Conservation (phyloP, 2,797 vertebrate genomes). For the Mionectes olivaceus region DNA sequence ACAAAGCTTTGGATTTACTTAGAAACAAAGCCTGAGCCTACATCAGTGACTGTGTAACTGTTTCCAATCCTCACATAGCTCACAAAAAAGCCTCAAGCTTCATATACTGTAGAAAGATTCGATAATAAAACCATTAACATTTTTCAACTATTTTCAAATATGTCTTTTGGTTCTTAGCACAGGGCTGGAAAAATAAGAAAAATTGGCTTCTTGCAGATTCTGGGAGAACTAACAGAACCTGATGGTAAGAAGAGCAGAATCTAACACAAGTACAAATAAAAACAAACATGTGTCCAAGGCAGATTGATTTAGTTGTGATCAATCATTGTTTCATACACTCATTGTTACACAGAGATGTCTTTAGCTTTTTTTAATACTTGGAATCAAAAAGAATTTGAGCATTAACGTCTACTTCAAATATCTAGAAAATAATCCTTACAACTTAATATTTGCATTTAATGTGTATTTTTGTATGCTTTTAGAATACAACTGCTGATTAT, state of each 20-base stretch:
- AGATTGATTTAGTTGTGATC: neutral
- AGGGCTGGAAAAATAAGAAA: neutral
- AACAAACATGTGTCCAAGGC: neutral
- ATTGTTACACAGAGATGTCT: neutral
- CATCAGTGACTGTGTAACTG: fast-evolving
- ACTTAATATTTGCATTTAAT: neutral
- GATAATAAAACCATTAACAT: neutral
- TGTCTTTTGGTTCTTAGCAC: neutral
- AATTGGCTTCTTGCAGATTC: neutral
- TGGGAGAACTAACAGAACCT: neutral
- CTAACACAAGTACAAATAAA: neutral
- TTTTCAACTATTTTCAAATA: neutral
- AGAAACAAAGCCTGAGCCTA: neutral
- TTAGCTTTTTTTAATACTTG: neutral
- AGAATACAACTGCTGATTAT: neutral
- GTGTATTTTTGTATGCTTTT: neutral
- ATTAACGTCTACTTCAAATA: slow-evolving; percentile 2
- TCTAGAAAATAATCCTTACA: neutral
- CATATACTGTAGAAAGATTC: neutral
- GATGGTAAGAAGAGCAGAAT: neutral
- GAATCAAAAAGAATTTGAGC: slow-evolving; percentile 17
- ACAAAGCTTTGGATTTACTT: neutral
- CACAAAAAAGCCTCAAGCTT: neutral
- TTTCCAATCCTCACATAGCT: neutral
- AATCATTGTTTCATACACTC: neutral